Conservation (phyloP, 2,888 invertebrate genomes). For the Drosophila kambysellisi region DNA sequence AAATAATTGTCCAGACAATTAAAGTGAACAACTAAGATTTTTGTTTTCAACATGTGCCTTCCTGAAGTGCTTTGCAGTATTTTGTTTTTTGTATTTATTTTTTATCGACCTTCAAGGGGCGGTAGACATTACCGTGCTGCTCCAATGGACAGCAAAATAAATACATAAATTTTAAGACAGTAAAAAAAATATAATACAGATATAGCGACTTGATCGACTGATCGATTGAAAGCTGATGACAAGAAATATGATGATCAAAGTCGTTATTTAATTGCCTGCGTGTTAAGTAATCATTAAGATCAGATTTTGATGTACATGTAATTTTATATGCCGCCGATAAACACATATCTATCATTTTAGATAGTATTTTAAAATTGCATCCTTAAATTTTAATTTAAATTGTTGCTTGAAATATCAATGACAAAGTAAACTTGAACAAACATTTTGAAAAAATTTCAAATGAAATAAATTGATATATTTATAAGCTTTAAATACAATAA, state of each 20-base stretch:
- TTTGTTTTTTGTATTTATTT: constrained; percentile 10
- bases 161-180: constrained; percentile 14
- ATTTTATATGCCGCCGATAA: constrained; percentile 4
- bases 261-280: constrained; percentile 25
- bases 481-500: not conserved
- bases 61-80: constrained; percentile 59
- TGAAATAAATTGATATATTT: not conserved
- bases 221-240: constrained; percentile 57
- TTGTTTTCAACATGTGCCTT: constrained; percentile 42
- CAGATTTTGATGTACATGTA: constrained; percentile 14
- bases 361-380: not conserved
- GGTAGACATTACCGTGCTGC: constrained; percentile 67
- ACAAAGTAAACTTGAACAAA: not conserved
- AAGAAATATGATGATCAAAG: constrained; percentile 19
- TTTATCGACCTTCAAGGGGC: constrained; percentile 72
- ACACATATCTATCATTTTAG: not conserved
- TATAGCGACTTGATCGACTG: constrained; percentile 52
- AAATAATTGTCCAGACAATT: constrained; percentile 42
- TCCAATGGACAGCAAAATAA: constrained; percentile 66
- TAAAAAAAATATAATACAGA: constrained; percentile 26
- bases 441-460: not conserved
- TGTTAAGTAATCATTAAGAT: constrained; percentile 26
- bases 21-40: constrained; percentile 18
- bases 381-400: not conserved
- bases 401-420: not conserved